A percentile compares a stretch with the other conserved stretches of the same genome.
Evolutionary conservation across 2,888 invertebrate species (phyloP).

Genomic region (Eretmocerus hayati): DNA sequence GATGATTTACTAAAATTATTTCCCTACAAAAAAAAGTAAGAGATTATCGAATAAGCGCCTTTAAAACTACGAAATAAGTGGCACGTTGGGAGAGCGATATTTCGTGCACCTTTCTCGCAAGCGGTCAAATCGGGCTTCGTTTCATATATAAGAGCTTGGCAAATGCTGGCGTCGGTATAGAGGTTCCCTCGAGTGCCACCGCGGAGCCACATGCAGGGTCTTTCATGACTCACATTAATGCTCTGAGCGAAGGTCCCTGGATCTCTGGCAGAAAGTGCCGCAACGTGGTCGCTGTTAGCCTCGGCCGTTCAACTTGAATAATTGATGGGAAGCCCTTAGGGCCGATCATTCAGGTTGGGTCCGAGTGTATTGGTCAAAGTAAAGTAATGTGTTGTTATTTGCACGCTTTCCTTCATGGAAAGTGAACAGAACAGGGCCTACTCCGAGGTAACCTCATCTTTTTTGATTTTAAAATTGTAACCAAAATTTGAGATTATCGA

Average conservation of each 20-base stretch:
- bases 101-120: constrained; percentile 19
- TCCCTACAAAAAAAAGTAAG: too few relatives aligned
- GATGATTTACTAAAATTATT: too few relatives aligned
- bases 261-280: constrained; percentile 23
- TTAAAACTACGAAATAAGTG: too few relatives aligned
- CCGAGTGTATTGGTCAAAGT: constrained; percentile 22
- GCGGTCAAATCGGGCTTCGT: constrained; percentile 5
- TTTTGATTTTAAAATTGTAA: constrained; percentile 4
- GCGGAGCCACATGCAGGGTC: constrained; percentile 18
- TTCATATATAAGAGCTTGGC: constrained; percentile 11
- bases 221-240: constrained; percentile 6
- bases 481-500: too few relatives aligned
- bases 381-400: constrained; percentile 17
- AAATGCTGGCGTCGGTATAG: fast-evolving
- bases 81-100: too few relatives aligned
- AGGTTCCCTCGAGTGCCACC: constrained; percentile 21
- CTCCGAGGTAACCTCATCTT: constrained; percentile 16
- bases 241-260: constrained; percentile 25
- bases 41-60: too few relatives aligned
- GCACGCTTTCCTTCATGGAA: too few relatives aligned
- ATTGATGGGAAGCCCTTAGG: constrained; percentile 13
- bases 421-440: constrained; percentile 23
- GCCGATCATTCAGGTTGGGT: constrained; percentile 19
- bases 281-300: constrained; percentile 16
- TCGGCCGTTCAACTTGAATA: constrained; percentile 12